Evolutionary conservation across 2,797 vertebrate species (phyloP), one percentile per base, ranked within the genome.

Genomic region (Astyanax mexicanus): DNA sequence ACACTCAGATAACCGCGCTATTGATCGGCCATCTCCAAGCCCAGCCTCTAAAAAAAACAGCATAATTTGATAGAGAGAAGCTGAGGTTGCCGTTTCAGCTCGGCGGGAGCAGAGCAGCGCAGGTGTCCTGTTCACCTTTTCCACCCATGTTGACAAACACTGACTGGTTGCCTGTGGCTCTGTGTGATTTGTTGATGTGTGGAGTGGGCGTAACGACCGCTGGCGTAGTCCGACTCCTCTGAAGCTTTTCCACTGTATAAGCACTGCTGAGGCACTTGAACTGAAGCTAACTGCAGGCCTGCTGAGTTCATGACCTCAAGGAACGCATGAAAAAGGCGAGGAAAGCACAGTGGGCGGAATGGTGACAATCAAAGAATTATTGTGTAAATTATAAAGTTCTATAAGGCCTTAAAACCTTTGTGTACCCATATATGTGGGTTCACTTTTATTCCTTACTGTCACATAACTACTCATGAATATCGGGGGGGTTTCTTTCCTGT

Each of bases 1-100:
- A 74, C 73, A 77, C 49, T 69, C 38, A 72, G 62, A 80, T 80
- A 77, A 84, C 32, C 69, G 66, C 61, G 61, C 66, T 66, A 75
- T 78, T 86, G 80, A 86, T 88, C 49, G 29, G 29, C 68, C 61
- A 73, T 65, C 69, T 55, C 19, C 38, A 54, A 60, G 27, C 13
- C 7, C 64, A 71, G 49, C 29, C 40, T 71, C 45, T 29, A 55
- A 75, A 75, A 68, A 42, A 72, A 69, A 61, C n/a, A 35, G 25
- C 42, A 25, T 75, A 73, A 66, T 75, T 64, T 58, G 68, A 66
- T 62, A 45, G 55, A 52, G 69, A 71, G 47, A 72, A 73, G 38
- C 27, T 21, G 32, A 70, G 42, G 38, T 47, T 64, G 65, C 57
- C 13, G 29, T 58, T 66, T 70, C 40, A 19, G 23, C 47, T 69